Evolutionary conservation across 2,888 invertebrate genomes (phyloP).

Genomic region (Priocnemis perturbator): DNA sequence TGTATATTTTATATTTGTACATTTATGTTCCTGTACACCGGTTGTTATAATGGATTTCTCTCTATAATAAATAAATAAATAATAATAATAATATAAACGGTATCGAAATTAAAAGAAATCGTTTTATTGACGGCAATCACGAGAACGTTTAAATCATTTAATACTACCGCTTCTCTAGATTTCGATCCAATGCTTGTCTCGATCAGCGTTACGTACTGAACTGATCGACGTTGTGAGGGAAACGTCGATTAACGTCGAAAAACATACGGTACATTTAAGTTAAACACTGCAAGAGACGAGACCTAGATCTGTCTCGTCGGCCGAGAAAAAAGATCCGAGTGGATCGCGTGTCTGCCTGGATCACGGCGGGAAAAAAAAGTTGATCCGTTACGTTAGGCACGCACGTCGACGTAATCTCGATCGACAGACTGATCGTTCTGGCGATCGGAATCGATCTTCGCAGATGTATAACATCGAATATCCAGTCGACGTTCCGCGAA

Average conservation of each 20-base stretch:
- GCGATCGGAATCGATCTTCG: slow-evolving; percentile 6
- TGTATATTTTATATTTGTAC: too few relatives aligned
- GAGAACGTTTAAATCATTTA: too few relatives aligned
- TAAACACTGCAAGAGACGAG: slow-evolving; percentile 17
- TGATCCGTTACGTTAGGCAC: slow-evolving; percentile 30
- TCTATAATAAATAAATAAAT: too few relatives aligned
- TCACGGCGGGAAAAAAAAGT: slow-evolving; percentile 34
- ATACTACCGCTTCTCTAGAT: too few relatives aligned
- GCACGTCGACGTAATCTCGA: slow-evolving; percentile 30
- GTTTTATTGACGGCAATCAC: too few relatives aligned
- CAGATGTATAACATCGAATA: not conserved
- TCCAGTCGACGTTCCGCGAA: not conserved
- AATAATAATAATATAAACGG: too few relatives aligned
- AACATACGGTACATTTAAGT: slow-evolving; percentile 1
- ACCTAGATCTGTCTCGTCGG: slow-evolving; percentile 23
- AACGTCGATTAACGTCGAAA: not conserved
- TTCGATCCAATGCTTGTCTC: too few relatives aligned
- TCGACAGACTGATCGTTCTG: slow-evolving; percentile 11
- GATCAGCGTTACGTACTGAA: too few relatives aligned
- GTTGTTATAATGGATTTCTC: too few relatives aligned
- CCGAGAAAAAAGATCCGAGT: slow-evolving; percentile 20
- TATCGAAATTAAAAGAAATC: too few relatives aligned
- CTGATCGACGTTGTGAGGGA: too few relatives aligned
- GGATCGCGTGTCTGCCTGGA: slow-evolving; percentile 28
- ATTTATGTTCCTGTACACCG: too few relatives aligned